Evolutionary conservation across 1,140 invertebrate species (phyloP).

Genomic region (Dermatophagoides farinae): DNA sequence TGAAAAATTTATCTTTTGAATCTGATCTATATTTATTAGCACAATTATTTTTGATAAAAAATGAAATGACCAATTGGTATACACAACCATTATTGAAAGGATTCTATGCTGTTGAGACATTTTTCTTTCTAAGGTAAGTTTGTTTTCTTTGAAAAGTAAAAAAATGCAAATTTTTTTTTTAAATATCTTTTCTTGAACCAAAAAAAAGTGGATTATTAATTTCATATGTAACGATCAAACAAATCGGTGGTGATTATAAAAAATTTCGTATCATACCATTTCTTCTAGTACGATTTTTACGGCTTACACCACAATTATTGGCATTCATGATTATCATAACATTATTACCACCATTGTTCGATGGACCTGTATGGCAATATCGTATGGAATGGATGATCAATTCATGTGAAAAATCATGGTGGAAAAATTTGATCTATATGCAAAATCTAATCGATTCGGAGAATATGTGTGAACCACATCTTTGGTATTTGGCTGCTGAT

Average conservation of each 20-base stretch:
- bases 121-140: slow-evolving; percentile 12
- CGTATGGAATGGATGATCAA: slow-evolving; percentile 5
- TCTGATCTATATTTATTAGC: background rate
- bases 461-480: background rate
- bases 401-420: slow-evolving; percentile 15
- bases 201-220: slow-evolving; percentile 15
- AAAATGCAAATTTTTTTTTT: too few relatives aligned
- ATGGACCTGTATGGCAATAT: slow-evolving; percentile 14
- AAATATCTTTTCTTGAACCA: background rate
- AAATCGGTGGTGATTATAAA: slow-evolving; percentile 11
- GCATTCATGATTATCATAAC: slow-evolving; percentile 13
- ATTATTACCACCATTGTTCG: slow-evolving; percentile 14
- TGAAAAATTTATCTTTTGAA: background rate
- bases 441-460: slow-evolving; percentile 1
- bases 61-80: background rate
- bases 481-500: slow-evolving; percentile 4
- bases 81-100: background rate
- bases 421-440: slow-evolving; percentile 13
- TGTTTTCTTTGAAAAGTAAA: background rate
- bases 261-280: slow-evolving; percentile 13
- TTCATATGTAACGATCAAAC: slow-evolving; percentile 13
- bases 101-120: slow-evolving; percentile 11
- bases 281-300: slow-evolving; percentile 14
- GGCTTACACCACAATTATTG: slow-evolving; percentile 18
- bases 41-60: background rate